Evolutionary conservation across 2,888 invertebrate genomes (phyloP), one percentile per base, ranked within the genome.

Genomic region (Tipula vernalis): DNA sequence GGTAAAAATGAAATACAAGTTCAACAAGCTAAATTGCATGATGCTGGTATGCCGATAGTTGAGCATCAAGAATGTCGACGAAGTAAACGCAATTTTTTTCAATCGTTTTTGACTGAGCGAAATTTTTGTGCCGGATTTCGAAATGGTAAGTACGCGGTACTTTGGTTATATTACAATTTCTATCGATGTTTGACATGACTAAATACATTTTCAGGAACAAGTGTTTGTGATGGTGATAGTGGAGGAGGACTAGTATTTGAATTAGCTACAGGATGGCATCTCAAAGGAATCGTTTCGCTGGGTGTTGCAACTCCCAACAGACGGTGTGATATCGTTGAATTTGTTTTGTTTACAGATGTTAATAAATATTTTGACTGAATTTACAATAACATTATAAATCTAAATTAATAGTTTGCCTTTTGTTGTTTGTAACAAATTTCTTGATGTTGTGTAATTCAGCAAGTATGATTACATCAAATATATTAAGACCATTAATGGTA

Each of bases 221-320:
- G 92, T 87, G 92, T 92, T 5, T 93, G 93, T 88, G 93, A 93
- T 83, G 93, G 93, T 0, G 93, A 93, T 88, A 93, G 93, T 86
- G 93, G 93, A 0, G 92, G 93, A 71, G 93, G 92, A 0, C 91
- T 92, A 88, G 88, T 90, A 18, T 90, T 93, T 5, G 85, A 87
- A 87, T 18, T 44, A 1, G 47, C 87, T 47, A 39, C n/a, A 8
- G 42, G 57, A n/a, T 88, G 83, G 41, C 84, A 87, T 44, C n/a
- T 88, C 28, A 85, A 88, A 10, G 88, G 88, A 39, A 87, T 88
- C 39, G 88, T 88, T 15, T 88, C 88, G 12, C 28, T 88, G 12
- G 87, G 87, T 36, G 87, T 86, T 5, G 51, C 87, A 0, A 87
- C 90, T 41, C 86, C 44, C 0, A 89, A 87, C 0, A 86, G 89